Conservation (phyloP, 2,888 invertebrate genomes). For the Metalampra italica region DNA sequence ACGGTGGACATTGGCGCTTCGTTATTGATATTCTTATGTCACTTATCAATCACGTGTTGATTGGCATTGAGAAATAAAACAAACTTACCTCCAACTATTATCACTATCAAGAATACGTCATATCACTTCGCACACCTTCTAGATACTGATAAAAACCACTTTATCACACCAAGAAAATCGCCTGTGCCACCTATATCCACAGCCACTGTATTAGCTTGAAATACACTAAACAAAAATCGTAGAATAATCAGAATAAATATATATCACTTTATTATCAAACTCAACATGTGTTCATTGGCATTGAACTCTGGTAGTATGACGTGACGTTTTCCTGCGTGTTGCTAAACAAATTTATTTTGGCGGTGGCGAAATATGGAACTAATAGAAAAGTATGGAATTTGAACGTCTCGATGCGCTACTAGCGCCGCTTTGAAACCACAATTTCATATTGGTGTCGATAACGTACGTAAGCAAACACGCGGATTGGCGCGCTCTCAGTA, state of each 20-base stretch:
- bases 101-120: not conserved
- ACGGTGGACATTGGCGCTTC: too few species aligned
- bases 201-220: too few species aligned
- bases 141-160: not conserved
- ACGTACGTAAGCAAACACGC: not conserved
- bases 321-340: too few species aligned
- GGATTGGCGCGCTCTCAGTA: not conserved
- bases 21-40: too few species aligned
- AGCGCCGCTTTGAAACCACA: not conserved
- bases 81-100: not conserved
- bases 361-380: not conserved
- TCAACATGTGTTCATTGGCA: too few species aligned
- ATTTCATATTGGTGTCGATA: not conserved
- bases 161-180: too few species aligned
- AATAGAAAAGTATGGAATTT: not conserved
- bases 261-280: too few species aligned
- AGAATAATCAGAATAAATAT: too few species aligned
- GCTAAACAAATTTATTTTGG: not conserved
- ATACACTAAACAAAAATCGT: too few species aligned
- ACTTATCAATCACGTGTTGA: too few species aligned
- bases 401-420: not conserved
- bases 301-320: too few species aligned
- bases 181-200: too few species aligned
- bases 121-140: not conserved
- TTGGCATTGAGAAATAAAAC: not conserved